Base-by-base conservation (phyloP, 1,140 invertebrate genomes). In the Bombus polaris region DNA sequence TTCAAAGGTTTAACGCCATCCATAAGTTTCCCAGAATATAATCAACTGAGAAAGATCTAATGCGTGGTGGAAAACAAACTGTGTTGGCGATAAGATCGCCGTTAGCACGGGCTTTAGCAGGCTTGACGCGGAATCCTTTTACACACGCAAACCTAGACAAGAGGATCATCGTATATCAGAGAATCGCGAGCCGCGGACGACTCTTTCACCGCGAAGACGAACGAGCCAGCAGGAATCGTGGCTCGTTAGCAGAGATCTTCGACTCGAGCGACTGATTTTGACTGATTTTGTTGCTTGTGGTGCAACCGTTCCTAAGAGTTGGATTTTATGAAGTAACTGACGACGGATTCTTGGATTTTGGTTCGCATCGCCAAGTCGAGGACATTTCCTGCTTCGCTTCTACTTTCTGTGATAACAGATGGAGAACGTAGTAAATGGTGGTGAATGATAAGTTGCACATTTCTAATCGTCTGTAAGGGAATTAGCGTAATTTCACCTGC, bases 211-310 rank as follows among this genome's bases (percentile, higher is more conserved):
- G 65, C 18, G 57, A 65, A 77, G 57, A 77, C 75, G 77, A 44
- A 62, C 42, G 77, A 47, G 28, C 57, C 75, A 35, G 25, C 32
- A 28, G n/a, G 65, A 47, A 57, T 66, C 62, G 62, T 9, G 77
- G 32, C 42, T 79, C 32, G 76, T 79, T 79, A 68, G 32, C 35
- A 25, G 10, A 79, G 62, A 79, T 79, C 76, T 53, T 78, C 15
- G 39, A 32, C 32, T 39, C 53, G 37, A 65, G n/a, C 62, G n/a
- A 79, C 62, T n/a, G n/a, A n/a, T n/a, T n/a, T n/a, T n/a, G n/a
- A n/a, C n/a, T 25, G n/a, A 73, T 75, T 35, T 53, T 75, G 72
- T 35, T 35, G 18, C 18, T 32, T 18, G 22, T 25, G 44, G n/a
- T 35, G 73, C 15, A 75, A 75, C 18, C 32, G 22, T 22, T 25